Percentiles rank a stretch among this genome's conserved stretches.
phyloP scores from a whole-genome alignment of 2,113 vertebrate genomes.

The Microcebus murinus region DNA sequence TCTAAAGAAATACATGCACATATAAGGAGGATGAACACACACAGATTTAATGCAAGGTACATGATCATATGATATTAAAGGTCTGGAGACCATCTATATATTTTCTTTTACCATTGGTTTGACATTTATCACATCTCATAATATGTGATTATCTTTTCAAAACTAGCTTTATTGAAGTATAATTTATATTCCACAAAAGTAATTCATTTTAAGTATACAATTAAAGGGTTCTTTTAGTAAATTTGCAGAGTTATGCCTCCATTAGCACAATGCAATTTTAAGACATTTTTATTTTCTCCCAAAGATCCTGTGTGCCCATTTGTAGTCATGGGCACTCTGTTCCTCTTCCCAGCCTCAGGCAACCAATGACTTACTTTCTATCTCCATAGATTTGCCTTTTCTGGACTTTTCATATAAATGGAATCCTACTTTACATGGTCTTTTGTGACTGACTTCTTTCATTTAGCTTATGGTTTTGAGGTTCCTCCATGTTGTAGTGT shows the following conservation, averaged over 20 bases:
- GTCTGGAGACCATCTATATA: not conserved
- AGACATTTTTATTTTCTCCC: not conserved
- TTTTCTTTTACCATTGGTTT: not conserved
- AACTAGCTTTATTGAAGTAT: not conserved
- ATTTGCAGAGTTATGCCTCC: not conserved
- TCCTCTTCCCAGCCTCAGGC: too few species aligned
- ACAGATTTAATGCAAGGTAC: not conserved
- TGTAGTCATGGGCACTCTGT: not conserved
- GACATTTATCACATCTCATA: not conserved
- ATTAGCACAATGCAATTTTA: not conserved
- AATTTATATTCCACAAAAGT: slow-evolving; percentile 1
- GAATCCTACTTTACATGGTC: not conserved
- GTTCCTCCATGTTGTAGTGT: not conserved
- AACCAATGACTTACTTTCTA: not conserved
- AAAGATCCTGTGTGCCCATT: not conserved
- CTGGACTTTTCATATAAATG: not conserved
- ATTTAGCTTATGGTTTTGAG: not conserved
- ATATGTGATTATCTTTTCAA: not conserved
- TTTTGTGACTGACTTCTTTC: not conserved
- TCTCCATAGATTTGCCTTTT: not conserved
- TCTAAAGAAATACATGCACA: not conserved
- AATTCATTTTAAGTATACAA: not conserved
- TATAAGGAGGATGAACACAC: not conserved
- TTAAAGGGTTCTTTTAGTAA: not conserved
- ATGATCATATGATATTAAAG: not conserved